A percentile compares a stretch with the other conserved stretches of the same genome.
Conservation (phyloP, 64 coral and sea anemone species). For the Cladopsammia gracilis region DNA sequence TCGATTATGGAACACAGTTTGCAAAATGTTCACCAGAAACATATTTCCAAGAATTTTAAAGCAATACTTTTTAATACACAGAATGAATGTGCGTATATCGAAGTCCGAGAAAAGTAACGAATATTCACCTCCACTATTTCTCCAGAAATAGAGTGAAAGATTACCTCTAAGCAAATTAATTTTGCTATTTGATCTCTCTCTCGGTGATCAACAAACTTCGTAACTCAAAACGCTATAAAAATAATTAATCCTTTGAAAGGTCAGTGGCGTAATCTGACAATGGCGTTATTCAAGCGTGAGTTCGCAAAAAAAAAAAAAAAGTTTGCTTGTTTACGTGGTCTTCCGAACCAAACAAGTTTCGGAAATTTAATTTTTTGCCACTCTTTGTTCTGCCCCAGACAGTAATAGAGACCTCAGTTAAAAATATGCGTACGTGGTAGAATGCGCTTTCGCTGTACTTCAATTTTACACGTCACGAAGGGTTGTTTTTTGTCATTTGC, state of each 20-base stretch:
- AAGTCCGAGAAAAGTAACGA: background rate
- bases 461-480: constrained; percentile 79
- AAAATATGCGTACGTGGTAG: constrained; percentile 58
- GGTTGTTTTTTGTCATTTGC: constrained; percentile 68
- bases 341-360: constrained; percentile 38
- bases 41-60: background rate
- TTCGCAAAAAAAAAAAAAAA: background rate
- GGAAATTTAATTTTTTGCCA: constrained; percentile 48
- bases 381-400: background rate
- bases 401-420: background rate
- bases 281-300: background rate
- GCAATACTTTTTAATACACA: background rate
- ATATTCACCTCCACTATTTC: background rate
- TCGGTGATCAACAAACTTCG: constrained; percentile 39
- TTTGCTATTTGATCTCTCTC: constrained; percentile 20
- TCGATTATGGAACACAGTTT: background rate
- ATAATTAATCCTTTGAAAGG: constrained; percentile 20
- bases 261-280: constrained; percentile 30
- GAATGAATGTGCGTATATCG: background rate
- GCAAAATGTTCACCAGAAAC: constrained; percentile 12
- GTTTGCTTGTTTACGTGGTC: background rate
- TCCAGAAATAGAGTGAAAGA: constrained; percentile 9
- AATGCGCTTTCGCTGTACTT: constrained; percentile 64
- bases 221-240: constrained; percentile 32
- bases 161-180: constrained; percentile 2